Percentiles rank a stretch among this genome's conserved stretches.
Conservation (phyloP, 2,888 invertebrate species). For the Ophion ellenae region DNA sequence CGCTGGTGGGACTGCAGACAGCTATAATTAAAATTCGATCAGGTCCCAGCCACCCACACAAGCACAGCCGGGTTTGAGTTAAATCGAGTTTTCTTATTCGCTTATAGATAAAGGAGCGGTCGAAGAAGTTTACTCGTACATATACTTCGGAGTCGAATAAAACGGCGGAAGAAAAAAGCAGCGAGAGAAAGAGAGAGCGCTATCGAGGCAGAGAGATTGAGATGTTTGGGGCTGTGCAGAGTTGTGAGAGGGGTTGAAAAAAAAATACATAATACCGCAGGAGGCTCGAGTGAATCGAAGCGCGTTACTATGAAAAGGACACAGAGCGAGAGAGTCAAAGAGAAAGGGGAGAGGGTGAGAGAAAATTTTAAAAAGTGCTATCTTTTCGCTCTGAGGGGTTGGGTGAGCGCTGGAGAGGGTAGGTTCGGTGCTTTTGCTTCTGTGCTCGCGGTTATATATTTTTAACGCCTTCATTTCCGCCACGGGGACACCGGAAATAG, state of each 20-base stretch:
- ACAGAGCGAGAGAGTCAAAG: conserved; percentile 62
- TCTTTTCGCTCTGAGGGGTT: conserved; percentile 54
- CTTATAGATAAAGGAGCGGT: conserved; percentile 66
- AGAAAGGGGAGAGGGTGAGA: conserved; percentile 65
- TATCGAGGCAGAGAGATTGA: conserved; percentile 66
- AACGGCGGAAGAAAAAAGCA: conserved; percentile 33
- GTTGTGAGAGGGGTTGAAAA: conserved; percentile 43
- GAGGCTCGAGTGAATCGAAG: conserved; percentile 40
- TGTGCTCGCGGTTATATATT: conserved; percentile 78
- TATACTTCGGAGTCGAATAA: conserved; percentile 58
- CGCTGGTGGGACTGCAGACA: conserved; percentile 65
- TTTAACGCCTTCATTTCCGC: conserved; percentile 83
- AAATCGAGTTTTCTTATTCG: conserved; percentile 60
- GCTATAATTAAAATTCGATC: conserved; percentile 82
- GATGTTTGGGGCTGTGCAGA: conserved; percentile 58
- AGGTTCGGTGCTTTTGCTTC: conserved; percentile 65
- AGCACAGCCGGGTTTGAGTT: conserved; percentile 14
- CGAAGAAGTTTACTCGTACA: conserved; percentile 54
- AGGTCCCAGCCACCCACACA: conserved; percentile 53
- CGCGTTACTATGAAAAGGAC: conserved; percentile 36
- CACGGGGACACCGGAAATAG: conserved; percentile 82
- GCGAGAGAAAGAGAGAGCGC: conserved; percentile 51
- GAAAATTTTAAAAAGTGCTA: conserved; percentile 50
- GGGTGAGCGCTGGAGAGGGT: conserved; percentile 62
- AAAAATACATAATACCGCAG: conserved; percentile 46